A percentile compares a stretch with the other conserved stretches of the same genome.
Conservation (phyloP, 2,113 vertebrate species). For the Anolis carolinensis region DNA sequence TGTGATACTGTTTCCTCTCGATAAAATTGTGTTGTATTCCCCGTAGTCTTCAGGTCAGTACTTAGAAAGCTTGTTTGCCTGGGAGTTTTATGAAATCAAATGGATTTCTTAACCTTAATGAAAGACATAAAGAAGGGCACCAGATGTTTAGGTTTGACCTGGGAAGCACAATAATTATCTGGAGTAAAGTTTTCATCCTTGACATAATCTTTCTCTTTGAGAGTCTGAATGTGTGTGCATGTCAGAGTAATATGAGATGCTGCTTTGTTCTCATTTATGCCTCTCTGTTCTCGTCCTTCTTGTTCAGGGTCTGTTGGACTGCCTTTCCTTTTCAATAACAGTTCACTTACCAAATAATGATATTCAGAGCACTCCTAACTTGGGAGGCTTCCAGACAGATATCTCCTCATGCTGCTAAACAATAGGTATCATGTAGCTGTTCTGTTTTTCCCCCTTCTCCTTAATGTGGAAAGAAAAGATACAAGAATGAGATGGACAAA, state of each 20-base stretch:
- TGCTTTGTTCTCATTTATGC: not conserved
- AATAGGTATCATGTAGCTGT: not conserved
- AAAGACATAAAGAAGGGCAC: conserved; percentile 6
- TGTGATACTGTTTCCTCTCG: not conserved
- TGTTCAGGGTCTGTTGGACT: not conserved
- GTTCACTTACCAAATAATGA: not conserved
- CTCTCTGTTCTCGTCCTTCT: not conserved
- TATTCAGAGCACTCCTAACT: not conserved
- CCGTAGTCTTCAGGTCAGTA: conserved; percentile 8
- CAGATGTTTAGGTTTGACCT: conserved; percentile 25
- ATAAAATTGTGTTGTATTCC: conserved; percentile 19
- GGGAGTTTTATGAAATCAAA: conserved; percentile 24
- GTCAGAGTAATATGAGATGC: not conserved
- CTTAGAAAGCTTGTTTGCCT: conserved; percentile 5
- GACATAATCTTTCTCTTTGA: not conserved
- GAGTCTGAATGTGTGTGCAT: not conserved
- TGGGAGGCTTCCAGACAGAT: not conserved
- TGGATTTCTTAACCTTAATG: conserved; percentile 15
- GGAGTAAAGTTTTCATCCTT: conserved; percentile 8
- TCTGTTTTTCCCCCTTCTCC: not conserved
- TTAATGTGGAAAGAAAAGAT: not conserved
- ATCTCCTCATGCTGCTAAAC: not conserved
- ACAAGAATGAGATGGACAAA: not conserved
- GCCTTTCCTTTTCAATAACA: not conserved
- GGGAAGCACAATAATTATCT: conserved; percentile 14